Evolutionary conservation across 2,888 invertebrate genomes (phyloP).

Genomic region (Sepiola atlantica): DNA sequence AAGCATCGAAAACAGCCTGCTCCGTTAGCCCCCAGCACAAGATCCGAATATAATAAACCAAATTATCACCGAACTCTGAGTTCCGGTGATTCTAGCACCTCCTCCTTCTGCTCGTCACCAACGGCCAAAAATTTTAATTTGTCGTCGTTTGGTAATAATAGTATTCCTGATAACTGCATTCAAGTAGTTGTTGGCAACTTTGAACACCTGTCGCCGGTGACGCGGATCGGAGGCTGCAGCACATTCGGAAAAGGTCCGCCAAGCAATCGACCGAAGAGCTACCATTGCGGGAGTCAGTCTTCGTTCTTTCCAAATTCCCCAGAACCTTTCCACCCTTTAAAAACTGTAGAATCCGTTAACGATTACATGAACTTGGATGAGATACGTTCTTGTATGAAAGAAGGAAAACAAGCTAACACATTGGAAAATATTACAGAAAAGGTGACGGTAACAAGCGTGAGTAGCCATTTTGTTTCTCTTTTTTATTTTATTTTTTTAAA

Average conservation of each 20-base stretch:
- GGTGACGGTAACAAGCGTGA: background rate
- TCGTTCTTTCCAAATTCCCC: background rate
- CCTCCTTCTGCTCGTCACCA: background rate
- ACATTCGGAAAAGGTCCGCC: constrained; percentile 17
- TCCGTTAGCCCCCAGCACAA: background rate
- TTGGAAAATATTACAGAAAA: background rate
- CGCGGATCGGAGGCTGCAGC: background rate
- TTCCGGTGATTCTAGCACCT: background rate
- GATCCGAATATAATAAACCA: background rate
- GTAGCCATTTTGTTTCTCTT: background rate
- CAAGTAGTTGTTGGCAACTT: background rate
- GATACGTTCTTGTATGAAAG: background rate
- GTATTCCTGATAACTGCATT: background rate
- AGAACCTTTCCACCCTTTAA: background rate
- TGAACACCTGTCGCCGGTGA: background rate
- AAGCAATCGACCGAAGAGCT: background rate
- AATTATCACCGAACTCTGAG: background rate
- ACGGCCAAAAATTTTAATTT: background rate
- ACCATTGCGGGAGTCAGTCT: background rate
- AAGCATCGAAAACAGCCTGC: background rate
- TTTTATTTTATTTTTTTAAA: background rate
- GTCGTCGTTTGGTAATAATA: background rate
- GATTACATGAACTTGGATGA: constrained; percentile 39
- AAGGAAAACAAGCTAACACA: background rate
- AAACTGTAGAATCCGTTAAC: background rate